Base-by-base conservation (phyloP, 2,113 vertebrate genomes). In the Lampris megalopsis region DNA sequence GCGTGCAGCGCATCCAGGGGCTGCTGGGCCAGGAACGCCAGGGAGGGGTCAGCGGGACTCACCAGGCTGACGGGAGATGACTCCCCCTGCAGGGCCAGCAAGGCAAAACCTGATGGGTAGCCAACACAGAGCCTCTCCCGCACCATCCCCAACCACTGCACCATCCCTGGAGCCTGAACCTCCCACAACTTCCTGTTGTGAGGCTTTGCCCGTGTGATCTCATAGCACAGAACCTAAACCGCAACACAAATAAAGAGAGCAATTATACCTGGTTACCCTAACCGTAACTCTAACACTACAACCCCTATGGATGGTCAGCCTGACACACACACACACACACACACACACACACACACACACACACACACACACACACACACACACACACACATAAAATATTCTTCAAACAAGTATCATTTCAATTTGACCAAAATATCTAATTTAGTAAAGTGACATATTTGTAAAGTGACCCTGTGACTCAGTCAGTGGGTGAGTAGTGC, bases 51-150 rank as follows among this genome's bases (percentile, higher is more conserved):
- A 40, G 80, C 90, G 13, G 96, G 94, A 91, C 94, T 97, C 83
- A 99, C 97, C 93, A 99, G 95, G 90, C 95, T 96, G 71, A 98
- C 92, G 78, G 96, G 93, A 35, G 96, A 97, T 79, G 96, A 95
- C 89, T 99, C 97, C 67, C 97, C 97, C 92, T 98, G 97, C 89
- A 97, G 94, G 83, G 95, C 96, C 84, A 98, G 93, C 85, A 99
- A 92, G 66, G 96, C 96, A 84, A 98, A 99, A 84, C 98, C 98
- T 5, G 97, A 97, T 0, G 96, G 96, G 89, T 97, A 99, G 68
- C 98, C 98, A 50, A 99, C 94, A 53, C 98, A 99, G 38, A 99
- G 95, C 57, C 94, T 95, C 88, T 98, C 96, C 83, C 95, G 93
- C 81, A 98, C 90, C 80, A 97, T 92, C 5, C 97, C 89, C 93